phyloP scores from a whole-genome alignment of 92 coral and sea anemone species.

The Heteractis magnifica region DNA sequence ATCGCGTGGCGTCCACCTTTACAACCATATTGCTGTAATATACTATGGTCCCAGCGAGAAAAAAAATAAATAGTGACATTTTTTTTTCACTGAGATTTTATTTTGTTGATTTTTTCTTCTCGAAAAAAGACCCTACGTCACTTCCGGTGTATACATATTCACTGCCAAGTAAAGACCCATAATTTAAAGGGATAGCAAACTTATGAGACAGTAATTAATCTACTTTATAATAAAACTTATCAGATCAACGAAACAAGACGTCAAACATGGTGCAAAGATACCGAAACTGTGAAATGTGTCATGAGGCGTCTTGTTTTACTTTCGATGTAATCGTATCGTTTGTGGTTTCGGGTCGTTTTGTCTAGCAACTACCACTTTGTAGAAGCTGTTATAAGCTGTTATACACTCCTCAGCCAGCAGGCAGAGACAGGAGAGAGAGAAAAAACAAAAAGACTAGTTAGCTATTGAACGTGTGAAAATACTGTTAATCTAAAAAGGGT shows the following conservation, averaged over 20 bases:
- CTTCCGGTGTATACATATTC: slow-evolving; percentile 5
- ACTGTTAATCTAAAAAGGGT: too few relatives aligned
- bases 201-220: not conserved
- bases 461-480: too few relatives aligned
- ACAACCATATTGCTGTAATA: not conserved
- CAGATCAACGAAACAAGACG: not conserved
- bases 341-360: not conserved
- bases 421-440: too few relatives aligned
- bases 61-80: not conserved
- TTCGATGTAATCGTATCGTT: not conserved
- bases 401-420: too few relatives aligned
- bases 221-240: not conserved
- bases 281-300: not conserved
- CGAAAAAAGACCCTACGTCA: not conserved
- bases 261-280: not conserved
- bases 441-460: too few relatives aligned
- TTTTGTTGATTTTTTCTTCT: not conserved
- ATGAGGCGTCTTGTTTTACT: not conserved
- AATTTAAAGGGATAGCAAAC: not conserved
- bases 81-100: not conserved
- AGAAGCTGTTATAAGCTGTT: not conserved
- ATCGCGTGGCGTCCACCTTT: slow-evolving; percentile 21
- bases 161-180: not conserved
- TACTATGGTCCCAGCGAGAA: not conserved
- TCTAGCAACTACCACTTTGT: not conserved